Conservation (phyloP, 37 sponge, comb jelly and placozoan genomes). For the Bolinopsis microptera region DNA sequence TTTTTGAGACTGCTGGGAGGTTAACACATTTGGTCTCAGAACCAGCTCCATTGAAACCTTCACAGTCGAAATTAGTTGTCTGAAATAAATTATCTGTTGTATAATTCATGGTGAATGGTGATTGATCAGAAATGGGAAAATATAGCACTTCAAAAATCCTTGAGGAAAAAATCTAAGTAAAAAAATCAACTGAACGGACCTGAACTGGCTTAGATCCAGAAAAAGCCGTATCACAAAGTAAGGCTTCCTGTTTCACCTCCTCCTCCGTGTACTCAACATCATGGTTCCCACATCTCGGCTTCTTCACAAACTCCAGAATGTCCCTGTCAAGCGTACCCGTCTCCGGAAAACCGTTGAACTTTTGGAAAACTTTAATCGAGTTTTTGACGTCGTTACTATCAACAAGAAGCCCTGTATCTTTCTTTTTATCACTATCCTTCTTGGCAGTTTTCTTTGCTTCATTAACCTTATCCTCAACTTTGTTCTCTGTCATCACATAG, state of each 20-base stretch:
- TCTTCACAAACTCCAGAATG: background rate
- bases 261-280: background rate
- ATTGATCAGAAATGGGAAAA: no score
- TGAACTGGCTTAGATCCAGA: background rate
- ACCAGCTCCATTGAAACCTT: background rate
- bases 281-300: background rate
- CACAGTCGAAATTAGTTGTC: background rate
- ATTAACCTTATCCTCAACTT: background rate
- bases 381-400: background rate
- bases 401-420: no score
- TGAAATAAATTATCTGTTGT: background rate
- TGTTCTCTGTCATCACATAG: background rate
- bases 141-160: no score
- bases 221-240: background rate
- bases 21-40: background rate
- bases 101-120: no score
- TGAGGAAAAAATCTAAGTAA: no score
- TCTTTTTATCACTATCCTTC: background rate
- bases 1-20: background rate
- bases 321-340: background rate
- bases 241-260: background rate
- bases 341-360: constrained; percentile 34
- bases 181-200: background rate
- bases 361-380: constrained; percentile 2
- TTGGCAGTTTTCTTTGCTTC: background rate